Percentiles rank a stretch among this genome's conserved stretches.
Evolutionary conservation across 2,113 vertebrate species (phyloP).

Genomic region (Vidua chalybeata): DNA sequence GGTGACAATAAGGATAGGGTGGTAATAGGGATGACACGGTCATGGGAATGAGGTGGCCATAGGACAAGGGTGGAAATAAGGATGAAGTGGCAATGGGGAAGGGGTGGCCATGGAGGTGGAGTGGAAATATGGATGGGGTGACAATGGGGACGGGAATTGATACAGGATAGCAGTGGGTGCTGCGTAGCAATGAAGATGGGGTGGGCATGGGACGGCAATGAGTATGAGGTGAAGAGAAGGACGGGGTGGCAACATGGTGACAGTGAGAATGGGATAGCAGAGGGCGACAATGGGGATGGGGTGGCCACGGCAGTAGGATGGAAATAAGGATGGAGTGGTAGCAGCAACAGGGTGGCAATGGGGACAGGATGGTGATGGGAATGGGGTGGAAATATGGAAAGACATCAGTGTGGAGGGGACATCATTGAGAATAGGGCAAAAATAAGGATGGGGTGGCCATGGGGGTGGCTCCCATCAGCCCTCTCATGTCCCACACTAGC

Average conservation of each 20-base stretch:
- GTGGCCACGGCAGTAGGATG: background rate
- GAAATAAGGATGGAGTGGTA: too few species aligned
- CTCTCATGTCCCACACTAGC: background rate
- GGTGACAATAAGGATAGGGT: background rate
- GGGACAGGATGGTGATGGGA: accelerated
- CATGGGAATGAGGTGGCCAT: accelerated
- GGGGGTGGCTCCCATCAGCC: background rate
- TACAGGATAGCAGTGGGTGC: background rate
- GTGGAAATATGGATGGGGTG: background rate
- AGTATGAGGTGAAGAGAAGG: background rate
- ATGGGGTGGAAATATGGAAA: accelerated
- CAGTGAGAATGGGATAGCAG: background rate
- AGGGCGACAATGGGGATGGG: background rate
- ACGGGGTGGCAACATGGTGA: background rate
- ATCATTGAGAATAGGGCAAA: background rate
- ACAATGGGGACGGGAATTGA: background rate
- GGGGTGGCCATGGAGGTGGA: accelerated
- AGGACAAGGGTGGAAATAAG: background rate
- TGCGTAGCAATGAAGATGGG: background rate
- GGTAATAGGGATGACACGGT: background rate
- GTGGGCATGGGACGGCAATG: accelerated
- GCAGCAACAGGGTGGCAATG: background rate
- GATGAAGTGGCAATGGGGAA: background rate
- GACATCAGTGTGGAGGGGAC: background rate
- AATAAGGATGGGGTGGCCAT: background rate